Evolutionary conservation across 2,888 invertebrate species (phyloP), one percentile per base, ranked within the genome.

Genomic region (Folsomia candida): DNA sequence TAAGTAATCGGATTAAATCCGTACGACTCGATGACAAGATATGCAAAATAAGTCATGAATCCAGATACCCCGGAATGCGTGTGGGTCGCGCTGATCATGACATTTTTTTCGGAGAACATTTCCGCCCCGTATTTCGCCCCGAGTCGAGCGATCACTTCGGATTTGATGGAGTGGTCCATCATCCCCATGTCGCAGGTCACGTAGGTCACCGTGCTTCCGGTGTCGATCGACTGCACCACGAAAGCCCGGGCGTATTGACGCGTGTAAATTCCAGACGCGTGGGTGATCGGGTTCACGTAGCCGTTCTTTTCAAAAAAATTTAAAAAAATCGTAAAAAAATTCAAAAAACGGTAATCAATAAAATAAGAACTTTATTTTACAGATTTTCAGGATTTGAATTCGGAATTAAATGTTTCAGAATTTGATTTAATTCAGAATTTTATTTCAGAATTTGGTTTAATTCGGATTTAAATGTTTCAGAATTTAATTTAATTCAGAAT

Each of bases 181-280:
- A n/a, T n/a, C n/a, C n/a, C n/a, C n/a, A n/a, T n/a, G n/a, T n/a
- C n/a, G n/a, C 91, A 89, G 51, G 90, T 91, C 26, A 94, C 92
- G 82, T 91, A 96, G 2, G 89, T 91, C 47, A 92, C 85, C 2
- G 37, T 22, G 2, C 58, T 51, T 71, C 91, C 87, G 27, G 84
- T 84, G 14, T 84, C 84, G 37, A 87, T 88, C 80, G 93, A 91
- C 76, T 90, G 89, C 26, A 96, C 85, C 61, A 94, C 89, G 81
- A 92, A 95, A 0, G 95, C 90, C 73, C 97, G 85, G 0, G 94
- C 88, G 84, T 90, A 96, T 82, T 92, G 92, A 9, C 97, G 86
- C 66, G 93, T 84, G 83, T 97, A 96, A 68, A 97, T 87, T 0
- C 97, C 97, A 28, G 86, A 86, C 0, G 93, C 93, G 0, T 63